Evolutionary conservation across 1,140 invertebrate genomes (phyloP).

Genomic region (Drosophila kurseongensis): DNA sequence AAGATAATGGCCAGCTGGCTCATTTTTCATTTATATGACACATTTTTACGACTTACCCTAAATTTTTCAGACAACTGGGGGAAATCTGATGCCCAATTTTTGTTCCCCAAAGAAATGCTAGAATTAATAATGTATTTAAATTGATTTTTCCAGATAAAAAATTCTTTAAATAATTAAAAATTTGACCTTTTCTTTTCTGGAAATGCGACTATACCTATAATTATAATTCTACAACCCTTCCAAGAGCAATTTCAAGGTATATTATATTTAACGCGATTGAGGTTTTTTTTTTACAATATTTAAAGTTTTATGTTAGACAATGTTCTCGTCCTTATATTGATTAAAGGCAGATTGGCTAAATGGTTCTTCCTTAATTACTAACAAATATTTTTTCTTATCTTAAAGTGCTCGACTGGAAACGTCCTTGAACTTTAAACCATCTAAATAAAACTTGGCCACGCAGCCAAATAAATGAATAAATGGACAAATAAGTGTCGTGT

Average conservation of each 20-base stretch:
- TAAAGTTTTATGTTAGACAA: no score
- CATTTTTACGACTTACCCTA: background rate
- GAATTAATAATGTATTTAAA: constrained; percentile 30
- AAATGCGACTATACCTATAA: no score
- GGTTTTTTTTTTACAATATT: no score
- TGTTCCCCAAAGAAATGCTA: background rate
- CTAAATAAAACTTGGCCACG: constrained; percentile 35
- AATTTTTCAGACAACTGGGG: constrained; percentile 7
- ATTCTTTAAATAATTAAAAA: constrained; percentile 15
- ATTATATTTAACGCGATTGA: no score
- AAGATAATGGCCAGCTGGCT: constrained; percentile 29
- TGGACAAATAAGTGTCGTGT: background rate
- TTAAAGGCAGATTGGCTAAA: no score
- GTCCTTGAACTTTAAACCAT: constrained; percentile 47
- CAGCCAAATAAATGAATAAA: constrained; percentile 23
- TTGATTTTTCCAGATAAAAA: constrained; percentile 13
- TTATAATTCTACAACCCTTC: constrained; percentile 1
- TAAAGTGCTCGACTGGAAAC: constrained; percentile 24
- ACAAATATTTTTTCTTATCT: constrained; percentile 2
- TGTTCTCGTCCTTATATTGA: no score
- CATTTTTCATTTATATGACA: background rate
- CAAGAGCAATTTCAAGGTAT: background rate
- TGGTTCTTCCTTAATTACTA: background rate
- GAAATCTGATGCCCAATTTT: constrained; percentile 1
- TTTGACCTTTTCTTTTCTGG: background rate